Conservation (phyloP, 1,140 invertebrate species). For the Yoshiicerus persimilis region DNA sequence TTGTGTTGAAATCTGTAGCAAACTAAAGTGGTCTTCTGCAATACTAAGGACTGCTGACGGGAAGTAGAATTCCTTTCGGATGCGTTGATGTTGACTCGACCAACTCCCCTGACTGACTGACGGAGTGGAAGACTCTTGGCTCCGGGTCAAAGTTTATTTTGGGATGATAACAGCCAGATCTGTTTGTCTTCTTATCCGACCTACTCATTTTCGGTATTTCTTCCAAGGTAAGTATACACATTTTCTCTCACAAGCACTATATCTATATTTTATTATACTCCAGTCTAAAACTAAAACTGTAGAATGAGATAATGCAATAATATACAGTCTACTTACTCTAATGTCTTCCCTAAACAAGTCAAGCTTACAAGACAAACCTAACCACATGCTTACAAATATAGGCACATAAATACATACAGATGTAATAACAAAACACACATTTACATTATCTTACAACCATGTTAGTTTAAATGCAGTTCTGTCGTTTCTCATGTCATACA, state of each 20-base stretch:
- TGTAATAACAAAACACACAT: background rate
- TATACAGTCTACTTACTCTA: background rate
- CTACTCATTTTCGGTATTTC: constrained; percentile 30
- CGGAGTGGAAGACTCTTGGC: constrained; percentile 44
- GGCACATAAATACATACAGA: background rate
- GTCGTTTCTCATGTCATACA: background rate
- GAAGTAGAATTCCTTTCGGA: background rate
- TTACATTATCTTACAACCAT: background rate
- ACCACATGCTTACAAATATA: background rate
- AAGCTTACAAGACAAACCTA: background rate
- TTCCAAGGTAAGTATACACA: constrained; percentile 31
- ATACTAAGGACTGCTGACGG: background rate
- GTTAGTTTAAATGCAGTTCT: background rate
- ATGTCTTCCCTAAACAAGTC: background rate
- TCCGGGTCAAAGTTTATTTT: constrained; percentile 51
- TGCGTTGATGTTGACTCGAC: constrained; percentile 36
- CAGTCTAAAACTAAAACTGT: too few relatives aligned
- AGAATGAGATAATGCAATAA: background rate
- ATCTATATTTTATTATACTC: background rate
- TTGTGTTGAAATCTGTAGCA: background rate
- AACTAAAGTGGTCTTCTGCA: background rate
- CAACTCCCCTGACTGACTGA: constrained; percentile 46
- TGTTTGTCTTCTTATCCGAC: constrained; percentile 45
- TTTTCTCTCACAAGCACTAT: background rate
- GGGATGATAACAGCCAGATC: constrained; percentile 41